These are phyloP conservation scores for Hippocampus zosterae DNA, from an alignment of 2,113 vertebrate genomes.

Conservation along the genomic window DNA sequence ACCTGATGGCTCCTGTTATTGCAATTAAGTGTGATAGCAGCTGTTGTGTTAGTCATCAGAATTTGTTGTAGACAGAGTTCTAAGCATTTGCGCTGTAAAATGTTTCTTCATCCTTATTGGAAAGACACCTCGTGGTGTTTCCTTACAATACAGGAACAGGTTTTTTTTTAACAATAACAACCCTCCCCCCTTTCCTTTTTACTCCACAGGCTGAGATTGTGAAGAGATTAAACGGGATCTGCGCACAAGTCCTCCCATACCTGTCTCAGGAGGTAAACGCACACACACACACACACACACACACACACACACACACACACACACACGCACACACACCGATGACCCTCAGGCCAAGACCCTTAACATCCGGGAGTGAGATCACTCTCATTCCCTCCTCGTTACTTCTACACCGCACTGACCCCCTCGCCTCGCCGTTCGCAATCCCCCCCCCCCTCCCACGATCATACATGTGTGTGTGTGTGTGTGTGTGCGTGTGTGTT, in stretches of 20 bases:
- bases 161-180: neutral
- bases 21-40: neutral
- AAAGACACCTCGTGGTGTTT: no score
- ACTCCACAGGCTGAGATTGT: slow-evolving; percentile 90
- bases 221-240: slow-evolving; percentile 96
- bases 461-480: slow-evolving; percentile 1
- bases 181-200: neutral
- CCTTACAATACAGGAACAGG: neutral
- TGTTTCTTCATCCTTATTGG: neutral
- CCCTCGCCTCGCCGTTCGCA: slow-evolving; percentile 29
- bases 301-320: slow-evolving; percentile 1
- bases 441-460: slow-evolving; percentile 18
- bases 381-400: slow-evolving; percentile 61
- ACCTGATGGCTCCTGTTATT: neutral
- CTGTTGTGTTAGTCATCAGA: neutral
- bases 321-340: slow-evolving; percentile 6
- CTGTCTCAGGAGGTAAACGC: slow-evolving; percentile 91
- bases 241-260: slow-evolving; percentile 95
- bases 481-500: slow-evolving; percentile 32
- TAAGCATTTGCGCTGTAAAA: no score
- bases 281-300: slow-evolving; percentile 12
- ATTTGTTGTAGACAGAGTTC: neutral
- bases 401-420: slow-evolving; percentile 51
- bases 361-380: slow-evolving; percentile 60
- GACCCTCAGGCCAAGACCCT: slow-evolving; percentile 42